A percentile compares a stretch with the other conserved stretches of the same genome.
phyloP scores from a whole-genome alignment of 2,888 invertebrate genomes.

The Hypercompe scribonia region DNA sequence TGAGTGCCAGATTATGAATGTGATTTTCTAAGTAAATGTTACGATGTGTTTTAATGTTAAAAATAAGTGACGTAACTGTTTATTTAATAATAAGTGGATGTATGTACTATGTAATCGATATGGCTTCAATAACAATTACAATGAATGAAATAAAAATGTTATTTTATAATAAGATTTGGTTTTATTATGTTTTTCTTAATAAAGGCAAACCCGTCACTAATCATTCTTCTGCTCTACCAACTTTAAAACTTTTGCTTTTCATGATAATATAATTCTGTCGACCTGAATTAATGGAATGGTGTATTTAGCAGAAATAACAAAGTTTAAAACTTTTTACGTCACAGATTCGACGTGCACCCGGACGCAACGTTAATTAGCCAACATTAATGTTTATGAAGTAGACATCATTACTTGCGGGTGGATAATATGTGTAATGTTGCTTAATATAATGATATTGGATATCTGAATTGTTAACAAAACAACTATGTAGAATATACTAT shows the following conservation, averaged over 20 bases:
- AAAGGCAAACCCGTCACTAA: not conserved
- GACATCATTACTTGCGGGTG: no score
- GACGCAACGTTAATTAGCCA: no score
- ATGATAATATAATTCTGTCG: not conserved
- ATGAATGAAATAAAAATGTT: slow-evolving; percentile 80
- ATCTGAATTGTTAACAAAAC: no score
- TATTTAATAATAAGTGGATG: slow-evolving; percentile 72
- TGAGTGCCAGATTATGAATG: slow-evolving; percentile 80
- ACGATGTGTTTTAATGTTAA: slow-evolving; percentile 66
- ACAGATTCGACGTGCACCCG: not conserved
- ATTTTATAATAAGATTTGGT: slow-evolving; percentile 75
- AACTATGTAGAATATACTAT: no score
- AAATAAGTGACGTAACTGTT: slow-evolving; percentile 67
- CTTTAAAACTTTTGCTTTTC: not conserved
- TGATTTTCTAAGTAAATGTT: slow-evolving; percentile 78
- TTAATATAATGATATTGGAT: no score
- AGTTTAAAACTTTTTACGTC: not conserved
- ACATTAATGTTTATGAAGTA: no score
- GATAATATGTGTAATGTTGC: no score
- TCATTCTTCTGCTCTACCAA: not conserved
- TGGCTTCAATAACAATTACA: slow-evolving; percentile 76
- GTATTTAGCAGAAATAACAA: not conserved
- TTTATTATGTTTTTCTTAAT: slow-evolving; percentile 25
- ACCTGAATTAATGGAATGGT: not conserved
- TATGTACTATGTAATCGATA: slow-evolving; percentile 75